Evolutionary conservation across 2,797 vertebrate genomes (phyloP).

Genomic region (Enteromius thamalakanensis): DNA sequence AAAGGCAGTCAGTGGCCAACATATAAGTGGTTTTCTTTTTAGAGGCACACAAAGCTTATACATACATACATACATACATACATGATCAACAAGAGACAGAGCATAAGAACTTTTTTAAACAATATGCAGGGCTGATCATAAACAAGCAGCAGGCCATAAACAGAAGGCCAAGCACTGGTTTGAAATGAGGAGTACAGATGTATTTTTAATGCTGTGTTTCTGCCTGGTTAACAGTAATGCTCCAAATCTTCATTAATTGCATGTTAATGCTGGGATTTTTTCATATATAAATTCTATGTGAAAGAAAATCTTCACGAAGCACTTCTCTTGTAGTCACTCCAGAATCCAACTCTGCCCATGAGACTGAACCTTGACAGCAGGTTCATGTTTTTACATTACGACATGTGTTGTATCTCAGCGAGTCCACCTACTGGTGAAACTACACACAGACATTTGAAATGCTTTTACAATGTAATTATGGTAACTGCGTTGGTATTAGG

Average conservation of each 20-base stretch:
- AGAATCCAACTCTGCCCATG: conserved; percentile 47
- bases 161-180: conserved; percentile 41
- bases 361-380: conserved; percentile 37
- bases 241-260: conserved; percentile 32
- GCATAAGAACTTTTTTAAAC: conserved; percentile 32
- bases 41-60: conserved; percentile 74
- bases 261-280: conserved; percentile 28
- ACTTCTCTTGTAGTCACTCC: conserved; percentile 44
- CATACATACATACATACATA: conserved; percentile 61
- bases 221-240: conserved; percentile 36
- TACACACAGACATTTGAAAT: conserved; percentile 32
- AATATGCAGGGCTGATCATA: conserved; percentile 6
- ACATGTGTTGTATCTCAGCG: neutral
- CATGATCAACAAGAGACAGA: conserved; percentile 46
- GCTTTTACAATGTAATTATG: conserved; percentile 8
- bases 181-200: conserved; percentile 52
- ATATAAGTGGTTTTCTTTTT: conserved; percentile 78
- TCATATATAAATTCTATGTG: conserved; percentile 21
- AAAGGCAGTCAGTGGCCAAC: conserved; percentile 78
- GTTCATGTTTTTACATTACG: neutral
- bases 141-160: conserved; percentile 41
- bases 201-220: conserved; percentile 50
- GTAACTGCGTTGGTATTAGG: neutral
- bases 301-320: conserved; percentile 36
- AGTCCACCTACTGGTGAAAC: conserved; percentile 29